phyloP scores from a whole-genome alignment of 2,797 vertebrate species.

The Eulemur albifrons region DNA sequence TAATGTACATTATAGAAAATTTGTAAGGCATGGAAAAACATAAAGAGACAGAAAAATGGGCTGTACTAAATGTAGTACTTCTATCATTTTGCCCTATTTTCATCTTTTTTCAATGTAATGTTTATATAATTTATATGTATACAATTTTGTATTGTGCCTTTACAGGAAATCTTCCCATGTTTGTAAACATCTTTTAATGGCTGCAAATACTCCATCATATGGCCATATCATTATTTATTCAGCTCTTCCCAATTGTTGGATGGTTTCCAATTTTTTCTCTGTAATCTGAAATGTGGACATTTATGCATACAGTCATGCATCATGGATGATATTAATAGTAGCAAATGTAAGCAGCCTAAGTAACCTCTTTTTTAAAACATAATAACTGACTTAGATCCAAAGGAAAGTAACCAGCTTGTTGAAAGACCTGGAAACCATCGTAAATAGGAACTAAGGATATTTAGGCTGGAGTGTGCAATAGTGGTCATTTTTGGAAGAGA shows the following conservation, averaged over 20 bases:
- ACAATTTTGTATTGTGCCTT: background rate
- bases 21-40: background rate
- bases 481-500: background rate
- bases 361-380: background rate
- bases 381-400: background rate
- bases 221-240: background rate
- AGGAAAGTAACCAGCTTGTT: background rate
- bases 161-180: background rate
- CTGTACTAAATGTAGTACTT: background rate
- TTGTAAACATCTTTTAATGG: constrained; percentile 27
- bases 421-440: background rate
- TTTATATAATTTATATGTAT: background rate
- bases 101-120: constrained; percentile 11
- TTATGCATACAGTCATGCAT: background rate
- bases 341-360: background rate
- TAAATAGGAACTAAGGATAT: background rate
- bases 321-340: background rate
- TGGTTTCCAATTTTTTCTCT: background rate
- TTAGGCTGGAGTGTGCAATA: background rate
- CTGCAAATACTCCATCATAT: background rate
- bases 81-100: background rate
- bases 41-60: background rate
- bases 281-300: background rate
- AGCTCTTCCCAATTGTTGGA: background rate
- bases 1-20: background rate